These are phyloP conservation scores for Aleiodes sp. DNA, from an alignment of 1,140 invertebrate species.

Conservation along the genomic window DNA sequence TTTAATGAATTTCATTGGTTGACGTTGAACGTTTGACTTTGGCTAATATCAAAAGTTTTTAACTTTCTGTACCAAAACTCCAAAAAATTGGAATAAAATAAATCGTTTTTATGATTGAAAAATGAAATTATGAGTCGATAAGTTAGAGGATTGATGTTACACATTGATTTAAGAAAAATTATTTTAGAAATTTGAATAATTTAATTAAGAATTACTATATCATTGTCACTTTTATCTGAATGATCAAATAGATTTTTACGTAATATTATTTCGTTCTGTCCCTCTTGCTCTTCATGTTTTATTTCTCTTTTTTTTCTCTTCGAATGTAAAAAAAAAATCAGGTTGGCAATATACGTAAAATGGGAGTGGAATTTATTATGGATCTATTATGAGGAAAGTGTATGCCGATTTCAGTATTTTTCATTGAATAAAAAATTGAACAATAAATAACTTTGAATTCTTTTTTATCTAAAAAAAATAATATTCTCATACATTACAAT, in stretches of 20 bases:
- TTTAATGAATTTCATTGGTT: neutral
- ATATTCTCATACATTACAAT: too few relatives aligned
- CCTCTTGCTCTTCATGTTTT: neutral
- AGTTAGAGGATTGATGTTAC: neutral
- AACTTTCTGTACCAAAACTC: neutral
- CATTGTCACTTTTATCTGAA: neutral
- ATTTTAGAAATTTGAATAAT: neutral
- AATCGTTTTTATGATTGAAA: neutral
- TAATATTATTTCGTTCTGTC: conserved; percentile 1
- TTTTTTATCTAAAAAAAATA: neutral
- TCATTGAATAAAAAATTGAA: conserved; percentile 46
- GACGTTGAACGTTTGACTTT: neutral
- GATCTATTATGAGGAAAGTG: conserved; percentile 44
- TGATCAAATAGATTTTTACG: conserved; percentile 9
- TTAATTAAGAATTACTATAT: neutral
- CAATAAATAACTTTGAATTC: neutral
- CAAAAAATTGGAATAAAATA: neutral
- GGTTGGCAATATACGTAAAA: conserved; percentile 3
- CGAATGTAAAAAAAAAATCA: neutral
- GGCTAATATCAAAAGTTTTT: neutral
- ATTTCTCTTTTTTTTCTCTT: neutral
- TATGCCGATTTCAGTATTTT: conserved; percentile 53
- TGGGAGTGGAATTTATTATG: neutral
- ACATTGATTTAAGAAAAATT: neutral
- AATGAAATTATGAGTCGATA: neutral